These are phyloP conservation scores for Tragelaphus strepsiceros DNA, from an alignment of 2,113 vertebrate species.

Conservation along the genomic window DNA sequence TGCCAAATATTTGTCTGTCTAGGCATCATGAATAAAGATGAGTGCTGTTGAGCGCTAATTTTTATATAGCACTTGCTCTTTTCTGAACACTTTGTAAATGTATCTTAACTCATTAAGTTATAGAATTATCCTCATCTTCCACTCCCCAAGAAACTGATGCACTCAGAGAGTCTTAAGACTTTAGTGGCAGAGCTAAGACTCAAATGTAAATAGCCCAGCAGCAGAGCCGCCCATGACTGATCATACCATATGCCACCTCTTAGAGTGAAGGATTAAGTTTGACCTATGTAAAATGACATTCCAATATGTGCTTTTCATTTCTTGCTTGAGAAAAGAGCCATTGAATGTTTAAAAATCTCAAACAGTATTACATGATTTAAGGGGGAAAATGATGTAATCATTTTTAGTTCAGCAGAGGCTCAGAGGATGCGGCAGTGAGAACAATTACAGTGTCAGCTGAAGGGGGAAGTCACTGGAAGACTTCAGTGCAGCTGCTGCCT, in stretches of 20 bases:
- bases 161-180: neutral
- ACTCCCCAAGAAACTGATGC: neutral
- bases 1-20: neutral
- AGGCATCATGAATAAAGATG: constrained; percentile 6
- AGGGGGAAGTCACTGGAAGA: neutral
- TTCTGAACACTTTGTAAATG: neutral
- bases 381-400: neutral
- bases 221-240: neutral
- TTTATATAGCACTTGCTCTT: neutral
- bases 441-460: neutral
- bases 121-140: neutral
- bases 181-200: neutral
- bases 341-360: constrained; percentile 6
- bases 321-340: neutral
- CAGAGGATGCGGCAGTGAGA: neutral
- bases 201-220: neutral
- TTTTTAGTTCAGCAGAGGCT: neutral
- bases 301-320: neutral
- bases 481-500: neutral
- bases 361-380: neutral
- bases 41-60: neutral
- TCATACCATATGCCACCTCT: neutral
- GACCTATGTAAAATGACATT: constrained; percentile 6
- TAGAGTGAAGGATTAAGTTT: neutral
- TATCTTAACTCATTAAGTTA: neutral